phyloP scores from a whole-genome alignment of 2,113 vertebrate species.

The Panurus biarmicus region DNA sequence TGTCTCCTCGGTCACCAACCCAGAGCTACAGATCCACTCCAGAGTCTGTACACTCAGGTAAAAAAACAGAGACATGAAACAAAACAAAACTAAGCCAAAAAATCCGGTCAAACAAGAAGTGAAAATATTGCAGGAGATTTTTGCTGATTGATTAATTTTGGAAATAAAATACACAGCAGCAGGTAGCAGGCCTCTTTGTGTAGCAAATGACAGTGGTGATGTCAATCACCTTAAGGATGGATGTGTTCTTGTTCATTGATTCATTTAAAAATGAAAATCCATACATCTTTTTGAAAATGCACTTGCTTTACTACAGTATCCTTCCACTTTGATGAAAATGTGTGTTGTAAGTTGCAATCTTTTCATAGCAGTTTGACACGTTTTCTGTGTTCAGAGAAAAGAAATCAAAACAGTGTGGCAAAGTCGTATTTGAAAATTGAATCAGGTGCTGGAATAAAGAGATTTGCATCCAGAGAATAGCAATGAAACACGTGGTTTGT shows the following conservation, averaged over 20 bases:
- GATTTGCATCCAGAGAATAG: not conserved
- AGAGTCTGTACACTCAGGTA: conserved; percentile 89
- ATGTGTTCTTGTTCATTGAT: not conserved
- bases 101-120: not conserved
- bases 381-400: conserved; percentile 13
- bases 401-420: not conserved
- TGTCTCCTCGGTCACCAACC: conserved; percentile 91
- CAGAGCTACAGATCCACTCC: conserved; percentile 88
- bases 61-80: not conserved
- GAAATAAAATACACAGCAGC: not conserved
- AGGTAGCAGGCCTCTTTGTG: not conserved
- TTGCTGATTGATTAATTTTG: not conserved
- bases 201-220: not conserved
- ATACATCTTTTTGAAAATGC: not conserved
- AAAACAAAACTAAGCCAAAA: not conserved
- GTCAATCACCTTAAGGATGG: not conserved
- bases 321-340: not conserved
- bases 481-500: not conserved
- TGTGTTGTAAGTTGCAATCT: not conserved
- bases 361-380: conserved; percentile 1
- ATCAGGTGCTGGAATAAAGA: not conserved
- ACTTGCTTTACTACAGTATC: not conserved
- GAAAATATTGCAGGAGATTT: not conserved
- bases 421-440: conserved; percentile 9
- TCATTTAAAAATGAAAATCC: conserved; percentile 23